phyloP scores from a whole-genome alignment of 1,140 invertebrate genomes.

The Sinonovacula constricta region DNA sequence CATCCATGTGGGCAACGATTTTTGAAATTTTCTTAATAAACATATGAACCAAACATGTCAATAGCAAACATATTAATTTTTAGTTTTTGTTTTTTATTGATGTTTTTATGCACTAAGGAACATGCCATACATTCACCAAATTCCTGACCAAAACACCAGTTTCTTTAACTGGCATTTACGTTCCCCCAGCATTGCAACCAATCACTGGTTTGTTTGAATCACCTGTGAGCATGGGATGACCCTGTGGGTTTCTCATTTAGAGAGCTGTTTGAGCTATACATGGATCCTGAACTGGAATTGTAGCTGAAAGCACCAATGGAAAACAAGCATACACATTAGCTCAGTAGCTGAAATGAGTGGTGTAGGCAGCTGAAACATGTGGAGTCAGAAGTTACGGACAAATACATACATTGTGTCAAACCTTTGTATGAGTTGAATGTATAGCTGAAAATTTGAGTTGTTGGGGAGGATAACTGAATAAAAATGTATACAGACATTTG shows the following conservation, averaged over 20 bases:
- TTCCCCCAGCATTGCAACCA: no score
- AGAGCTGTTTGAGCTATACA: conserved; percentile 74
- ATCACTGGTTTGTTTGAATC: conserved; percentile 36
- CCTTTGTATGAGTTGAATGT: background rate
- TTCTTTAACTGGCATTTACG: no score
- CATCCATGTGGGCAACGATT: no score
- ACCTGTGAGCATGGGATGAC: conserved; percentile 52
- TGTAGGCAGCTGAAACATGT: background rate
- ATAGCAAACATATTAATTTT: no score
- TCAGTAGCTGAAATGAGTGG: background rate
- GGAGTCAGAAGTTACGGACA: background rate
- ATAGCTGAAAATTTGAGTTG: background rate
- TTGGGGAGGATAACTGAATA: background rate
- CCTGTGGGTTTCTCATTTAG: conserved; percentile 65
- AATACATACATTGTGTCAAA: background rate
- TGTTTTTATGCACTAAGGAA: no score
- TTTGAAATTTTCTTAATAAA: no score
- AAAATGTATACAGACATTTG: background rate
- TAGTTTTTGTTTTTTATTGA: no score
- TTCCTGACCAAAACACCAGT: no score
- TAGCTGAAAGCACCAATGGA: conserved; percentile 67
- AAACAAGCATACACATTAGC: conserved; percentile 8
- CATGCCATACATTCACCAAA: no score
- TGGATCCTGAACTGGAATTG: conserved; percentile 59
- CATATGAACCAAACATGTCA: no score